Percentiles rank a stretch among this genome's conserved stretches.
Evolutionary conservation across 2,113 vertebrate genomes (phyloP).

Genomic region (Aphyosemion australe): DNA sequence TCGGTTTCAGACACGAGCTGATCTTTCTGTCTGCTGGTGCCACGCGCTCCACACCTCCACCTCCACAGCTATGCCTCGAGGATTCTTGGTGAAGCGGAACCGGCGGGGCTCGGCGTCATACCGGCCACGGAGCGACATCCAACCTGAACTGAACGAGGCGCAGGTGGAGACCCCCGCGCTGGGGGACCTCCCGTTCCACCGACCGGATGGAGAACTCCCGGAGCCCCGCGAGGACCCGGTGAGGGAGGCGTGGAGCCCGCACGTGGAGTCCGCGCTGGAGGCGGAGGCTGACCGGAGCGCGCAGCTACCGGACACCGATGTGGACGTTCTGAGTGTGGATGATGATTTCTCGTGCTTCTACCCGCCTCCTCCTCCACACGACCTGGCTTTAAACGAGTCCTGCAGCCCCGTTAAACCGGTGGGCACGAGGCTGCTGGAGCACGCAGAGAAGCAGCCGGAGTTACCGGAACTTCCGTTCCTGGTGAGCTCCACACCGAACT

Average conservation of each 20-base stretch:
- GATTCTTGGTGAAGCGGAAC: slow-evolving; percentile 92
- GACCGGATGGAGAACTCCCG: slow-evolving; percentile 9
- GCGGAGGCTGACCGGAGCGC: slow-evolving; percentile 64
- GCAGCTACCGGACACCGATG: slow-evolving; percentile 66
- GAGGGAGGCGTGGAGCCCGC: slow-evolving; percentile 61
- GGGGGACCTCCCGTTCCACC: slow-evolving; percentile 11
- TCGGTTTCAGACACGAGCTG: slow-evolving; percentile 52
- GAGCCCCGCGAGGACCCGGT: slow-evolving; percentile 43
- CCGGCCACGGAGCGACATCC: slow-evolving; percentile 64
- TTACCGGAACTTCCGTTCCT: slow-evolving; percentile 81
- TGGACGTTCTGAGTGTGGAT: slow-evolving; percentile 48
- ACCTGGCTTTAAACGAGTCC: slow-evolving; percentile 40
- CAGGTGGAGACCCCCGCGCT: not conserved
- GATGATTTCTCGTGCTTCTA: slow-evolving; percentile 56
- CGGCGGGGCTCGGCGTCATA: slow-evolving; percentile 82
- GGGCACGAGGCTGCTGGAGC: slow-evolving; percentile 68
- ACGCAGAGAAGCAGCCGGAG: slow-evolving; percentile 68
- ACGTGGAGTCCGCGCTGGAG: slow-evolving; percentile 67
- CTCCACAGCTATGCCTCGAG: slow-evolving; percentile 84
- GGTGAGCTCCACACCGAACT: slow-evolving; percentile 64
- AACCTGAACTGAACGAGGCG: not conserved
- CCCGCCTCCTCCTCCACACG: slow-evolving; percentile 32
- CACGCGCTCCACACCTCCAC: slow-evolving; percentile 22
- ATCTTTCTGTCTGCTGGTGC: slow-evolving; percentile 35
- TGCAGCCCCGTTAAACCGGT: slow-evolving; percentile 85